Evolutionary conservation across 2,888 invertebrate species (phyloP).

Genomic region (Chrysodeixis includens): DNA sequence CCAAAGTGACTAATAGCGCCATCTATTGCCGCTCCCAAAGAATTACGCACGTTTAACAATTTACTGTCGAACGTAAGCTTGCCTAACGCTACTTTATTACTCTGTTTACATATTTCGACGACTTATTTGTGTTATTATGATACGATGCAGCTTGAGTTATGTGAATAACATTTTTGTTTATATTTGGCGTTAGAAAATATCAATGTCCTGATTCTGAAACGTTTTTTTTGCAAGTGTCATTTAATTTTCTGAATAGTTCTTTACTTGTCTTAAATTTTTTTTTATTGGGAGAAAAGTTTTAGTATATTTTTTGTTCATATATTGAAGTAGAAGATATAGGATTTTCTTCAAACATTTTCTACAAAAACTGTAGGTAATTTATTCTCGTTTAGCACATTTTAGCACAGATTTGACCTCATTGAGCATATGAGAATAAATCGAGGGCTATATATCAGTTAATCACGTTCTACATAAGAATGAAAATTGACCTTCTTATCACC

Average conservation of each 20-base stretch:
- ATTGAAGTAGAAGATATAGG: too few relatives aligned
- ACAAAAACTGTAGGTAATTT: not conserved
- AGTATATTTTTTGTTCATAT: too few relatives aligned
- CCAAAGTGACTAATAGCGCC: slow-evolving; percentile 45
- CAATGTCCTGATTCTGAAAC: too few relatives aligned
- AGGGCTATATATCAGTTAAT: slow-evolving; percentile 3
- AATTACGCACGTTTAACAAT: slow-evolving; percentile 52
- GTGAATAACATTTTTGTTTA: too few relatives aligned
- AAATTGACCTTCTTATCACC: not conserved
- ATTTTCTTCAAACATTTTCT: not conserved
- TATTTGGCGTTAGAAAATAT: too few relatives aligned
- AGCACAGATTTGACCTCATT: not conserved
- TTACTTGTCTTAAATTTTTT: too few relatives aligned
- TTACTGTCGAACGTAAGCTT: slow-evolving; percentile 27
- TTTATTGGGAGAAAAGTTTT: too few relatives aligned
- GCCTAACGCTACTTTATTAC: slow-evolving; percentile 42
- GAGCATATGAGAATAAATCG: slow-evolving; percentile 4
- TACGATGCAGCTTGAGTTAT: not conserved
- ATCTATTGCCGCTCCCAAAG: slow-evolving; percentile 45
- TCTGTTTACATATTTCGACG: slow-evolving; percentile 17
- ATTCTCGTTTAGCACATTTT: not conserved
- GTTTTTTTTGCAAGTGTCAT: too few relatives aligned
- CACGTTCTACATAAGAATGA: not conserved
- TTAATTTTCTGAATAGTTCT: too few relatives aligned
- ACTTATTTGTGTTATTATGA: not conserved